Conservation (phyloP, 2,113 vertebrate genomes). For the Ellobius talpinus region DNA sequence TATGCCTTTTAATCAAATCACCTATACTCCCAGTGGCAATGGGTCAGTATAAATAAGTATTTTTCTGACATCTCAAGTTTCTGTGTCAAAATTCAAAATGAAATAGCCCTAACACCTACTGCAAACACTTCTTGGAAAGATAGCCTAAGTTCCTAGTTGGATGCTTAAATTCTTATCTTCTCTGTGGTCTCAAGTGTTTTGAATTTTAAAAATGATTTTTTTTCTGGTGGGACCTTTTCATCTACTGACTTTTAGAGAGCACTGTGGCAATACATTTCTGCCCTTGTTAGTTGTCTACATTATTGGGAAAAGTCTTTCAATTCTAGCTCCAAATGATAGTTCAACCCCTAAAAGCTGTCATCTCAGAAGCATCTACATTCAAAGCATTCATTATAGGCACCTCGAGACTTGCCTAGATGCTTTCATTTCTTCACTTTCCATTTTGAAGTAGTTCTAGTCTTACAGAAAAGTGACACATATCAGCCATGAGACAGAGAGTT, state of each 20-base stretch:
- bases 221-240: not conserved
- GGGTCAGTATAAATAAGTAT: not conserved
- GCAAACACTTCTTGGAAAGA: constrained; percentile 4
- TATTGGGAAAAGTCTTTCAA: not conserved
- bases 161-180: not conserved
- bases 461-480: constrained; percentile 22
- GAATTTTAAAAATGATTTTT: too few species aligned
- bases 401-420: not conserved
- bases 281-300: not conserved
- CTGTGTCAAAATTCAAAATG: not conserved
- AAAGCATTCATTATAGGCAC: not conserved
- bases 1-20: constrained; percentile 33
- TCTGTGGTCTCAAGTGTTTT: not conserved
- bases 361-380: not conserved
- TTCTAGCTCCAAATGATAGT: not conserved
- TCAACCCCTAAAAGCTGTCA: not conserved
- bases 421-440: not conserved
- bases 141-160: constrained; percentile 50
- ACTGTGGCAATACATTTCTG: not conserved
- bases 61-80: constrained; percentile 21
- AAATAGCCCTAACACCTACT: constrained; percentile 39
- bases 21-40: not conserved
- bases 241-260: not conserved
- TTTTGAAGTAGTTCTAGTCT: constrained; percentile 35
- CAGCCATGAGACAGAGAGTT: not conserved